phyloP scores from a whole-genome alignment of 2,113 vertebrate genomes.

The Tylochromis polylepis region DNA sequence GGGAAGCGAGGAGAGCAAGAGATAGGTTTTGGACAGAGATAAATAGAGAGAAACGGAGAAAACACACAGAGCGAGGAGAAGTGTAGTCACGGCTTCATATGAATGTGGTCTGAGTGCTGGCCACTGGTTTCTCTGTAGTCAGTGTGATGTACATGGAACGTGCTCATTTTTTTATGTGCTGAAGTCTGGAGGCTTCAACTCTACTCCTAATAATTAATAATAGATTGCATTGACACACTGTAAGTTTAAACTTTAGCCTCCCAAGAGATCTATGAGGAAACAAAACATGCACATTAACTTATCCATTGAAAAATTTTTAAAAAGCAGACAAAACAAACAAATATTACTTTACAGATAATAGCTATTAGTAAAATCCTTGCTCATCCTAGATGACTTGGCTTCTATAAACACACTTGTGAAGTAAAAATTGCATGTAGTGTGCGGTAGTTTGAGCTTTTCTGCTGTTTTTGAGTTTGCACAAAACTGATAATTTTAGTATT shows the following conservation, averaged over 20 bases:
- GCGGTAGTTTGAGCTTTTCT: neutral
- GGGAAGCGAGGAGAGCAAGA: neutral
- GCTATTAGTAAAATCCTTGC: neutral
- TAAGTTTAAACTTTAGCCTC: neutral
- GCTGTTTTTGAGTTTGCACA: too few species aligned
- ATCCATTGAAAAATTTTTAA: neutral
- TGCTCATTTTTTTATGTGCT: neutral
- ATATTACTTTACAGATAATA: neutral
- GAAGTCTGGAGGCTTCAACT: neutral
- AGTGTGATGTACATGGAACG: neutral
- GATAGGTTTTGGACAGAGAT: conserved; percentile 15
- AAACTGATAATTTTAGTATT: neutral
- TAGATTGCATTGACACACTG: neutral
- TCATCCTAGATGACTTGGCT: neutral
- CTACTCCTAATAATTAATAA: neutral
- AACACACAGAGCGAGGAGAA: neutral
- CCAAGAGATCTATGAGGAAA: neutral
- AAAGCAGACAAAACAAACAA: neutral
- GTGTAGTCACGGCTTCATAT: neutral
- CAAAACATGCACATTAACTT: neutral
- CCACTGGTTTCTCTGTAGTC: neutral
- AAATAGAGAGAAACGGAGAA: conserved; percentile 2
- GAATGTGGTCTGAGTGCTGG: neutral
- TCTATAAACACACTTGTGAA: neutral
- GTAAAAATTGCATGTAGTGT: neutral